Conservation (phyloP, 2,113 vertebrate genomes). For the Mixornis gularis region DNA sequence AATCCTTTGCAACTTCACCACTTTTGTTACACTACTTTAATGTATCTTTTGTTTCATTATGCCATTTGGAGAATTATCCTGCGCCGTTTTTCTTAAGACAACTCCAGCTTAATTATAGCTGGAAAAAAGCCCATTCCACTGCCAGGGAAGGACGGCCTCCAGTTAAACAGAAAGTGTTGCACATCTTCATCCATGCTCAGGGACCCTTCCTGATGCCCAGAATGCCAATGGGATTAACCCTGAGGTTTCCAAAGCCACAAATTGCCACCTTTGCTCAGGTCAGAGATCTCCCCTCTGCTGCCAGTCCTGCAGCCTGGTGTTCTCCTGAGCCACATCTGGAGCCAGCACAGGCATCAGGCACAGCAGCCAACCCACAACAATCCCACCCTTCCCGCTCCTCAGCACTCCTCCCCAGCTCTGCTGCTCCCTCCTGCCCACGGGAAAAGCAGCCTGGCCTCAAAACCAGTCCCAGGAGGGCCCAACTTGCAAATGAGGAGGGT, state of each 20-base stretch:
- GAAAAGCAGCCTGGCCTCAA: background rate
- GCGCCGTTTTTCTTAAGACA: background rate
- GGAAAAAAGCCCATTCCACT: background rate
- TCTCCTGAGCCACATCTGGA: background rate
- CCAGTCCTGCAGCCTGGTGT: background rate
- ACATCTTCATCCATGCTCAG: background rate
- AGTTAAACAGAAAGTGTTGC: background rate
- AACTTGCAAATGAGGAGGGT: conserved; percentile 29
- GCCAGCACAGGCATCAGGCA: background rate
- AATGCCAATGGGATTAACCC: background rate
- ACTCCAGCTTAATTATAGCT: background rate
- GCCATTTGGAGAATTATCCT: background rate
- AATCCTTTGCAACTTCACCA: background rate
- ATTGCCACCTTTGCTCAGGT: background rate
- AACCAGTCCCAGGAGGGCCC: conserved; percentile 10
- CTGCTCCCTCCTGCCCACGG: background rate
- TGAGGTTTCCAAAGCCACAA: background rate
- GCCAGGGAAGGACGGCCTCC: accelerated
- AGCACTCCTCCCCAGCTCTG: background rate
- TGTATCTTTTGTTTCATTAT: background rate
- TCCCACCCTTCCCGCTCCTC: background rate
- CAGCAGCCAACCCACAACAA: background rate
- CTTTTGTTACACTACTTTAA: background rate
- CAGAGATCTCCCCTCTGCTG: background rate
- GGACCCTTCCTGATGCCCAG: background rate